Percentiles rank a stretch among this genome's conserved stretches.
These are phyloP conservation scores for Hemiscyllium ocellatum DNA, from an alignment of 2,113 vertebrate genomes.

Conservation along the genomic window DNA sequence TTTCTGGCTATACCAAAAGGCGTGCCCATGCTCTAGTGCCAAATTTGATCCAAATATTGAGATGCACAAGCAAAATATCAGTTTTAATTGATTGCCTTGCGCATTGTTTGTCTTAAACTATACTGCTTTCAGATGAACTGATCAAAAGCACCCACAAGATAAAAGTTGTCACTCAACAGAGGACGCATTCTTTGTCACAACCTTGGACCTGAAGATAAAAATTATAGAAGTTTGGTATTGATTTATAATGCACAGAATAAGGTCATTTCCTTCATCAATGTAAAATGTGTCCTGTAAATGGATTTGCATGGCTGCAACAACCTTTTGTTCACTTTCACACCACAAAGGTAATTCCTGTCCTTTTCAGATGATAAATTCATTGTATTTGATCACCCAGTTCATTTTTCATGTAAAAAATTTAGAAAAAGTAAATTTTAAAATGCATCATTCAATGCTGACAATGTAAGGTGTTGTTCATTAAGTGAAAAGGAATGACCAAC, in stretches of 20 bases:
- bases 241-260: background rate
- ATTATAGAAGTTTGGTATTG: background rate
- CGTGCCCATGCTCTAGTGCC: background rate
- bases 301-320: background rate
- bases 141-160: background rate
- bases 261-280: background rate
- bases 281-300: background rate
- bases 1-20: background rate
- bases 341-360: background rate
- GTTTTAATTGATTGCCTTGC: background rate
- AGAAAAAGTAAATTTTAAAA: background rate
- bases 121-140: background rate
- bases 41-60: background rate
- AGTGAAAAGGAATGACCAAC: background rate
- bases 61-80: background rate
- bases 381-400: background rate
- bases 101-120: background rate
- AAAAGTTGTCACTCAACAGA: background rate
- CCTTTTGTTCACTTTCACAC: background rate
- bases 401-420: background rate
- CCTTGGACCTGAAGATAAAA: slow-evolving; percentile 8
- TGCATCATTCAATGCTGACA: background rate
- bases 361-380: background rate
- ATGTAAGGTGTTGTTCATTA: background rate
- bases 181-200: background rate